These are phyloP conservation scores for Anseranas semipalmata DNA, from an alignment of 2,113 vertebrate genomes.

Conservation along the genomic window DNA sequence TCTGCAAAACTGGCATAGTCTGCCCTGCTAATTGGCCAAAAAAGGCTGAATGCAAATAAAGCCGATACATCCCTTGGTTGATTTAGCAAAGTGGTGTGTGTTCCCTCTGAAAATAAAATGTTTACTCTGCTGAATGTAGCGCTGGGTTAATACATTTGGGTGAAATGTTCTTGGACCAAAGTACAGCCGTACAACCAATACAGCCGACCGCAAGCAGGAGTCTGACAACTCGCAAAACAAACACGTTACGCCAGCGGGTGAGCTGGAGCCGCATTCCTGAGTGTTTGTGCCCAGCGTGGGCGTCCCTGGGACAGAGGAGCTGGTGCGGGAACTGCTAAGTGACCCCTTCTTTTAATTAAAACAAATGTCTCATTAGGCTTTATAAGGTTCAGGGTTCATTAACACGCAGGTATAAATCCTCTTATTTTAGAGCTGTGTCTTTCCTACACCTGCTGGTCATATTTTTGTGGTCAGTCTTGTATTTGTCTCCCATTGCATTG, in stretches of 20 bases:
- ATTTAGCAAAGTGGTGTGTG: neutral
- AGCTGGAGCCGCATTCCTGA: constrained; percentile 52
- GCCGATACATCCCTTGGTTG: neutral
- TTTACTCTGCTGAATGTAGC: neutral
- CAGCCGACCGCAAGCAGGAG: neutral
- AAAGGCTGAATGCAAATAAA: neutral
- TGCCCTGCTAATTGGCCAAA: neutral
- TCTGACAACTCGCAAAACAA: neutral
- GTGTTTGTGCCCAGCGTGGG: neutral
- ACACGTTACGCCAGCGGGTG: constrained; percentile 24
- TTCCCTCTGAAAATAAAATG: neutral
- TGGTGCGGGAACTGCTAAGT: neutral
- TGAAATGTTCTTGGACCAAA: constrained; percentile 63
- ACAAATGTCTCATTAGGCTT: neutral
- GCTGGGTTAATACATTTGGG: neutral
- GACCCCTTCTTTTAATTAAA: neutral
- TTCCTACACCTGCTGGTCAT: neutral
- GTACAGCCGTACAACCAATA: neutral
- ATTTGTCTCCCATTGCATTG: neutral
- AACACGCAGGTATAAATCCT: neutral
- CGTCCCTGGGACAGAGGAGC: neutral
- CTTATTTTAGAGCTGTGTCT: neutral
- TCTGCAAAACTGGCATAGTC: neutral
- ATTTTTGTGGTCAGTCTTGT: neutral
- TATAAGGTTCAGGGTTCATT: neutral